These are phyloP conservation scores for Lutra lutra DNA, from an alignment of 2,797 vertebrate genomes.

Conservation along the genomic window DNA sequence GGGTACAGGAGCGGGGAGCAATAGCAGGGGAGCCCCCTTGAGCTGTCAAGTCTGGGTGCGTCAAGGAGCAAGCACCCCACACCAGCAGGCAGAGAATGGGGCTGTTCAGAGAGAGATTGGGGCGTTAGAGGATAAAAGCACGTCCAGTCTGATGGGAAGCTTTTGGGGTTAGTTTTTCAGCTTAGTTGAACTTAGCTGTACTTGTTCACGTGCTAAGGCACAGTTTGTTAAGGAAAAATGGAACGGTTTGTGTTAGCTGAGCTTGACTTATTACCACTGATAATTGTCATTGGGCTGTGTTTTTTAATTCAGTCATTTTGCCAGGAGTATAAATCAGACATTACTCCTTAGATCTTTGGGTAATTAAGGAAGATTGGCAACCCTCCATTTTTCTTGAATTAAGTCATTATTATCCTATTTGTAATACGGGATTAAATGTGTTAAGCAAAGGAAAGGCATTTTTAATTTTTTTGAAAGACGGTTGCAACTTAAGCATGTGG, in stretches of 20 bases:
- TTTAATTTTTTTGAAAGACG: background rate
- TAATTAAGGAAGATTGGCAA: background rate
- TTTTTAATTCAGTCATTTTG: slow-evolving; percentile 43
- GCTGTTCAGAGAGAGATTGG: slow-evolving; percentile 70
- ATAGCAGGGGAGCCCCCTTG: slow-evolving; percentile 72
- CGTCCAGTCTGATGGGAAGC: slow-evolving; percentile 54
- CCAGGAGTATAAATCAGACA: background rate
- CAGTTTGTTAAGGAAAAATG: background rate
- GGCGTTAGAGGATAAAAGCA: slow-evolving; percentile 78
- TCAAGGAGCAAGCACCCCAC: slow-evolving; percentile 67
- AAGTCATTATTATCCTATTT: slow-evolving; percentile 5
- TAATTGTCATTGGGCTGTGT: background rate
- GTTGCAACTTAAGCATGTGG: background rate
- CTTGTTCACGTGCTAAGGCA: background rate
- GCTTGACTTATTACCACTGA: background rate
- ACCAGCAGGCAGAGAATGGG: slow-evolving; percentile 69
- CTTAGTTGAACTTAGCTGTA: background rate
- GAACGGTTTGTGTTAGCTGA: background rate
- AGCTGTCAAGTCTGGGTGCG: slow-evolving; percentile 74
- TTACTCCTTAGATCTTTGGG: background rate
- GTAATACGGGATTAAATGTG: slow-evolving; percentile 15
- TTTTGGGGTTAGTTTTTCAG: slow-evolving; percentile 21
- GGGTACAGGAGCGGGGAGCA: background rate
- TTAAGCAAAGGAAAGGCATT: background rate
- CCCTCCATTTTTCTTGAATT: background rate